These are phyloP conservation scores for Trichomycterus rosablanca DNA, from an alignment of 2,113 vertebrate species.

Conservation along the genomic window DNA sequence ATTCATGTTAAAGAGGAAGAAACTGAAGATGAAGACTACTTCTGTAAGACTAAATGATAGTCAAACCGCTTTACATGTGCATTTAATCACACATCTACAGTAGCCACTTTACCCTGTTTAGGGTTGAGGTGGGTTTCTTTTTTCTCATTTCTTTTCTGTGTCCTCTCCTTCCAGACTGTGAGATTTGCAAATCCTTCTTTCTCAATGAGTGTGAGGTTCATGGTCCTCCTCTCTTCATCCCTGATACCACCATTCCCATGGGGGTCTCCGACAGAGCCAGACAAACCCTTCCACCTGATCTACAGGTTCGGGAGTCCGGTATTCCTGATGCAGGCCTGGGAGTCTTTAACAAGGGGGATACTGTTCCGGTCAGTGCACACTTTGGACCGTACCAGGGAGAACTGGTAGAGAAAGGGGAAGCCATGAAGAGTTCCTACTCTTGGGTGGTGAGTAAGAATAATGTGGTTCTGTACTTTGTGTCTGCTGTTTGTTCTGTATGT, in stretches of 20 bases:
- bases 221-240: conserved; percentile 1
- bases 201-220: conserved; percentile 51
- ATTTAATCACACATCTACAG: too few relatives aligned
- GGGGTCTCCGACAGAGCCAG: conserved; percentile 21
- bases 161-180: conserved; percentile 51
- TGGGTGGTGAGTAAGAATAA: conserved; percentile 41
- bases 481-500: too few relatives aligned
- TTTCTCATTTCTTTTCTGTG: not conserved
- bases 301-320: not conserved
- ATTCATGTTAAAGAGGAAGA: not conserved
- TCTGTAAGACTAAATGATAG: not conserved
- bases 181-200: conserved; percentile 58
- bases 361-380: conserved; percentile 49
- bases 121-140: too few relatives aligned
- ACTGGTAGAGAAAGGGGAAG: not conserved
- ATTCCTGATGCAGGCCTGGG: conserved; percentile 55
- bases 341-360: conserved; percentile 54
- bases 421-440: not conserved
- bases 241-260: conserved; percentile 44
- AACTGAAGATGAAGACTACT: conserved; percentile 4
- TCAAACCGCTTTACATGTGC: not conserved
- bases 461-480: too few relatives aligned
- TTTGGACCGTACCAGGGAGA: conserved; percentile 34
- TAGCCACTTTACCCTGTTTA: too few relatives aligned
- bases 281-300: not conserved